Evolutionary conservation across 2,888 invertebrate species (phyloP).

Genomic region (Tachystola acroxantha): DNA sequence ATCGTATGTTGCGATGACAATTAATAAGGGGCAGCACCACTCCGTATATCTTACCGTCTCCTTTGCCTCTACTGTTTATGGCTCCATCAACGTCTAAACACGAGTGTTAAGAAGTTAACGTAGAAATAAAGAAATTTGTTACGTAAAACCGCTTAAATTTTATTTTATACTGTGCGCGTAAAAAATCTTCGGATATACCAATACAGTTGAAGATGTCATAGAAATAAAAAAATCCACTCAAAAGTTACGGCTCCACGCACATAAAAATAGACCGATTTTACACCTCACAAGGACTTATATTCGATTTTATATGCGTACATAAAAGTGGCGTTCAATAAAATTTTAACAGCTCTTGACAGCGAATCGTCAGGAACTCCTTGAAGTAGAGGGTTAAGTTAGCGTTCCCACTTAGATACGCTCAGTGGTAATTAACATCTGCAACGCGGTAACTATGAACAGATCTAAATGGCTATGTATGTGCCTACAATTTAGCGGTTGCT

Average conservation of each 20-base stretch:
- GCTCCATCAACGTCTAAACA: constrained; percentile 31
- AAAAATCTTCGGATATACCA: constrained; percentile 29
- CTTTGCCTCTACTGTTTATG: constrained; percentile 25
- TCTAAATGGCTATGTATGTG: too few species aligned
- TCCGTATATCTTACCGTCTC: constrained; percentile 23
- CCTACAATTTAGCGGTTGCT: too few species aligned
- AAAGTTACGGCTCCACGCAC: constrained; percentile 54
- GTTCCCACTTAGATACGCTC: too few species aligned
- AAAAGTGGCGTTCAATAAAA: constrained; percentile 66
- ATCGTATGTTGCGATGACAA: too few species aligned
- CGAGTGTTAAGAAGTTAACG: constrained; percentile 32
- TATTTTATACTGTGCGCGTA: constrained; percentile 30
- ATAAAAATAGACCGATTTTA: constrained; percentile 70
- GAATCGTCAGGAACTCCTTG: constrained; percentile 37
- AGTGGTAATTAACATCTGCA: too few species aligned
- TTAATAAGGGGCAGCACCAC: too few species aligned
- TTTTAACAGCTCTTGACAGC: constrained; percentile 52
- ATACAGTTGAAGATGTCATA: constrained; percentile 51
- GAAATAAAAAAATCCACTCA: constrained; percentile 62
- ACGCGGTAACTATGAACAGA: too few species aligned
- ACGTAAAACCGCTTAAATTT: constrained; percentile 31
- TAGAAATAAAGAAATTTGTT: constrained; percentile 37
- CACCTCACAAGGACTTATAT: constrained; percentile 58
- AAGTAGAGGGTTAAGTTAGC: background rate
- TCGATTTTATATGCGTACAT: constrained; percentile 58